Percentiles rank a stretch among this genome's conserved stretches.
Conservation (phyloP, 2,113 vertebrate species). For the Otolemur garnettii region DNA sequence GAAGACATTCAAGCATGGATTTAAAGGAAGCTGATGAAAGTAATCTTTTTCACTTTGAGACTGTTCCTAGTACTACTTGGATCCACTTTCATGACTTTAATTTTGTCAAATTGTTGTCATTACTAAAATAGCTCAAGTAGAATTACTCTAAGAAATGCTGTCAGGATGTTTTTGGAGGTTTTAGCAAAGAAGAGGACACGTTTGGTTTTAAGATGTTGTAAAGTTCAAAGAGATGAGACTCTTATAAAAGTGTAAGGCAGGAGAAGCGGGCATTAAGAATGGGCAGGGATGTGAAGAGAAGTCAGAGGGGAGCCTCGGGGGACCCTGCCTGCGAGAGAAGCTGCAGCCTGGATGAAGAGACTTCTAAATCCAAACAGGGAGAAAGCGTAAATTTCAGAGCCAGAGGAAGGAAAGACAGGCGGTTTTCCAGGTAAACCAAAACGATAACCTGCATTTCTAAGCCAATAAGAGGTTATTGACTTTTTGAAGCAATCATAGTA, state of each 20-base stretch:
- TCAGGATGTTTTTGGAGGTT: constrained; percentile 51
- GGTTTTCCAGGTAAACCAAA: constrained; percentile 29
- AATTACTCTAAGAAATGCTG: constrained; percentile 79
- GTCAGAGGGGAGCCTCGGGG: background rate
- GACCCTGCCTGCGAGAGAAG: background rate
- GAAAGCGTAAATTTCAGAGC: background rate
- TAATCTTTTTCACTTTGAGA: constrained; percentile 75
- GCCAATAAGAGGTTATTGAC: constrained; percentile 7
- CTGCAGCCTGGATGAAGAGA: background rate
- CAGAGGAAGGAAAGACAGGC: background rate
- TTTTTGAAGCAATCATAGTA: constrained; percentile 12
- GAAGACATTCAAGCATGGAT: constrained; percentile 46
- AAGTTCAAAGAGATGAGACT: constrained; percentile 78
- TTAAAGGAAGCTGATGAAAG: constrained; percentile 80
- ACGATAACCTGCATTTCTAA: constrained; percentile 26
- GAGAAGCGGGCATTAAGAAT: constrained; percentile 37
- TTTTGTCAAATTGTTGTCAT: constrained; percentile 83
- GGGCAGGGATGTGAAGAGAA: background rate
- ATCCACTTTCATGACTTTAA: constrained; percentile 81
- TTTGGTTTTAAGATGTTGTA: constrained; percentile 72
- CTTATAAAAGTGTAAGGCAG: constrained; percentile 31
- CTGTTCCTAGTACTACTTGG: constrained; percentile 56
- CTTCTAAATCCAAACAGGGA: background rate
- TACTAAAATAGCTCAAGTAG: constrained; percentile 82
- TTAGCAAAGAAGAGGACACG: constrained; percentile 73